A percentile compares a stretch with the other conserved stretches of the same genome.
Conservation (phyloP, 2,888 invertebrate genomes). For the Sinopyrophorus schimmeli region DNA sequence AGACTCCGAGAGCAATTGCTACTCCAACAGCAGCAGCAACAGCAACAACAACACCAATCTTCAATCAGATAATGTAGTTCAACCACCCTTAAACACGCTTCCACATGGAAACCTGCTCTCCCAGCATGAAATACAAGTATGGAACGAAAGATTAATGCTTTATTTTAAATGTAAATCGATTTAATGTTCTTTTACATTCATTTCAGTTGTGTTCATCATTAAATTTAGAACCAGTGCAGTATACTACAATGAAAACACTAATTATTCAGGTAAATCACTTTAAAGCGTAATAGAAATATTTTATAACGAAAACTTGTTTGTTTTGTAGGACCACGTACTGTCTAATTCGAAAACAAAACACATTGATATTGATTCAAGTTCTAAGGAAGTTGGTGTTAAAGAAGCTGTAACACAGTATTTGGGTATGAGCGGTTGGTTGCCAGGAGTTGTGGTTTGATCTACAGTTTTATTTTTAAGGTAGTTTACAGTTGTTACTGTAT, state of each 20-base stretch:
- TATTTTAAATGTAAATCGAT: background rate
- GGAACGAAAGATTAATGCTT: constrained; percentile 5
- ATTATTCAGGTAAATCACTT: constrained; percentile 64
- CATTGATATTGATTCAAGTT: constrained; percentile 34
- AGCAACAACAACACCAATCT: constrained; percentile 56
- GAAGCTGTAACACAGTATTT: constrained; percentile 50
- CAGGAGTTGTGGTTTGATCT: constrained; percentile 33
- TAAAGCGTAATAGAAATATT: too few species aligned
- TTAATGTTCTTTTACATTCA: background rate
- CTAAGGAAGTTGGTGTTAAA: constrained; percentile 42
- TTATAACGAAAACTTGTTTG: too few species aligned
- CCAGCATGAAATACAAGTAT: constrained; percentile 69
- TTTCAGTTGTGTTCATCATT: constrained; percentile 73
- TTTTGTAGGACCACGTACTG: constrained; percentile 47
- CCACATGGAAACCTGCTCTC: constrained; percentile 58
- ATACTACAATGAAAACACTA: constrained; percentile 86
- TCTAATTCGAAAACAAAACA: constrained; percentile 42
- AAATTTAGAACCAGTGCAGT: constrained; percentile 83
- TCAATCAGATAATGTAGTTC: constrained; percentile 41
- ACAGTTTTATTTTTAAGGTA: too few species aligned
- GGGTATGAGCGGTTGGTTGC: constrained; percentile 49
- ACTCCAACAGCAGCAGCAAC: constrained; percentile 54
- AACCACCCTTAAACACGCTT: constrained; percentile 32
- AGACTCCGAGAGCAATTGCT: constrained; percentile 63
- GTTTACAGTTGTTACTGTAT: too few species aligned